Evolutionary conservation across 2,888 invertebrate species (phyloP).

Genomic region (Nemurella pictetii): DNA sequence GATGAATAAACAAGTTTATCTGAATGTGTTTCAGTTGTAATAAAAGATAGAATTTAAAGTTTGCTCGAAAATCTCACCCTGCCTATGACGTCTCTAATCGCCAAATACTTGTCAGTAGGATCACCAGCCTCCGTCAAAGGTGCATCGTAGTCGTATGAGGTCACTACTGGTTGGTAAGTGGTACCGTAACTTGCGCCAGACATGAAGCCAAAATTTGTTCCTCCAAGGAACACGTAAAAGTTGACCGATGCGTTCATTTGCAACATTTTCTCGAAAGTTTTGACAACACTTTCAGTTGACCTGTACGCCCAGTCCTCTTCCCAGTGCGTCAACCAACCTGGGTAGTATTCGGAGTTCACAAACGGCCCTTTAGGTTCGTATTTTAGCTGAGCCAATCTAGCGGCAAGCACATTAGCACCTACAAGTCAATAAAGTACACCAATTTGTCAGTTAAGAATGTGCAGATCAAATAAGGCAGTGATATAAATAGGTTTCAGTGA

Average conservation of each 20-base stretch:
- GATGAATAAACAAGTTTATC: too few relatives aligned
- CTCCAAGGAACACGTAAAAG: slow-evolving; percentile 91
- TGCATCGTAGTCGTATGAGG: slow-evolving; percentile 91
- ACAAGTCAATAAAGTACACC: neutral
- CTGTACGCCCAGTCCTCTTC: slow-evolving; percentile 65
- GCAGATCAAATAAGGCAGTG: too few relatives aligned
- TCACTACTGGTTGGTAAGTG: slow-evolving; percentile 68
- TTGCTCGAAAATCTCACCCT: slow-evolving; percentile 57
- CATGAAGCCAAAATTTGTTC: slow-evolving; percentile 79
- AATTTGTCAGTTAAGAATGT: too few relatives aligned
- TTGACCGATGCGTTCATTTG: slow-evolving; percentile 66
- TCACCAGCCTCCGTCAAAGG: slow-evolving; percentile 89
- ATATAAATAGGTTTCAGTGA: too few relatives aligned
- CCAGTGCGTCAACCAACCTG: slow-evolving; percentile 94
- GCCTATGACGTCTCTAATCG: slow-evolving; percentile 64
- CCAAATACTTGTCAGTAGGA: slow-evolving; percentile 79
- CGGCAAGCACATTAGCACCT: neutral
- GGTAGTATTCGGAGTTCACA: slow-evolving; percentile 89
- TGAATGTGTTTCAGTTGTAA: too few relatives aligned
- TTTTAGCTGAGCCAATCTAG: slow-evolving; percentile 49
- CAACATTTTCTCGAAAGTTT: slow-evolving; percentile 53
- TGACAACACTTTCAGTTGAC: slow-evolving; percentile 55
- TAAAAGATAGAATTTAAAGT: too few relatives aligned
- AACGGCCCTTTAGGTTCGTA: slow-evolving; percentile 69
- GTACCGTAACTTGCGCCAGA: slow-evolving; percentile 51